Evolutionary conservation across 2,888 invertebrate species (phyloP).

Genomic region (Tinea semifulvella): DNA sequence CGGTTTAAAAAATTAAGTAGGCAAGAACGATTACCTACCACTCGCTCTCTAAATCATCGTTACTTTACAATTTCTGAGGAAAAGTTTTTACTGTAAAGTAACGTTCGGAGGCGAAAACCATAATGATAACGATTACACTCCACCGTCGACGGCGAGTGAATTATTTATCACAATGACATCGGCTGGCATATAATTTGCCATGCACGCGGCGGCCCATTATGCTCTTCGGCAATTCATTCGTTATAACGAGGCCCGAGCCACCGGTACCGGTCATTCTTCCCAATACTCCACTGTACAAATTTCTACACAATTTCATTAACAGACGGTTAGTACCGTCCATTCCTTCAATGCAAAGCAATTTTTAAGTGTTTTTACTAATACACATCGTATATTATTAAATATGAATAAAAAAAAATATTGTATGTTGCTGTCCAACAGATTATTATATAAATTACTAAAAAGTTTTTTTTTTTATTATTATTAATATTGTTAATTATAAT

Average conservation of each 20-base stretch:
- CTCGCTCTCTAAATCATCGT: slow-evolving; percentile 22
- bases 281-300: slow-evolving; percentile 4
- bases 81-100: slow-evolving; percentile 2
- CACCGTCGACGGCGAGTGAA: slow-evolving; percentile 20
- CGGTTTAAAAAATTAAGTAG: slow-evolving; percentile 26
- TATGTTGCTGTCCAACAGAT: too few species aligned
- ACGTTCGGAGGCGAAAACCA: slow-evolving; percentile 15
- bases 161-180: slow-evolving; percentile 59
- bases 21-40: slow-evolving; percentile 31
- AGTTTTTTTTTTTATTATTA: too few species aligned
- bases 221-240: slow-evolving; percentile 54
- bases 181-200: slow-evolving; percentile 55
- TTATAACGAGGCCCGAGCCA: slow-evolving; percentile 42
- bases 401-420: too few species aligned
- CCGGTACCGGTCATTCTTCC: slow-evolving; percentile 40
- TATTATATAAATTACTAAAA: too few species aligned
- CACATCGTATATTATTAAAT: too few species aligned
- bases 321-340: not conserved
- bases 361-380: too few species aligned
- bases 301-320: not conserved
- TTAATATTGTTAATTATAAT: too few species aligned
- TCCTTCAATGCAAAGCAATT: not conserved
- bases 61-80: slow-evolving; percentile 22
- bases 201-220: slow-evolving; percentile 45
- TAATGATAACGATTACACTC: slow-evolving; percentile 25